Evolutionary conservation across 2,888 invertebrate species (phyloP).

Genomic region (Clivina fossor): DNA sequence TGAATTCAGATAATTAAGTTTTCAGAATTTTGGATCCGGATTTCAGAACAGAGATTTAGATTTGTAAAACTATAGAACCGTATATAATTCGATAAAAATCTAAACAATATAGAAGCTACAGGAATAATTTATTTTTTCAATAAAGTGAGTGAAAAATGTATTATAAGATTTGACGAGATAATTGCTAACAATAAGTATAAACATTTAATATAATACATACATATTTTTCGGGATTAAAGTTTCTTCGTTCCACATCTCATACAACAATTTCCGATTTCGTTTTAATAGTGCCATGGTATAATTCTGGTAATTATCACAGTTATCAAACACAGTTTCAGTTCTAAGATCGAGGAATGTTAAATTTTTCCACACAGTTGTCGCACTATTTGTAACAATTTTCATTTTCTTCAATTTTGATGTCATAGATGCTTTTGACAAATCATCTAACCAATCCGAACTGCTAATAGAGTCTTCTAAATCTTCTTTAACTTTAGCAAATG

Average conservation of each 20-base stretch:
- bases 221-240: slow-evolving; percentile 4
- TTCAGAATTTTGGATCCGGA: too few relatives aligned
- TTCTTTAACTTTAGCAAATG: slow-evolving; percentile 38
- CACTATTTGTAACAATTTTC: slow-evolving; percentile 5
- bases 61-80: too few relatives aligned
- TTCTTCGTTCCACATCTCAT: slow-evolving; percentile 18
- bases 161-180: too few relatives aligned
- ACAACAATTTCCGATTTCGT: slow-evolving; percentile 14
- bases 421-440: slow-evolving; percentile 26
- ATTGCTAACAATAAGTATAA: neutral
- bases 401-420: slow-evolving; percentile 36
- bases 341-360: slow-evolving; percentile 9
- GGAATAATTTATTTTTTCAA: too few relatives aligned
- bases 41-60: too few relatives aligned
- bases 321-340: slow-evolving; percentile 3
- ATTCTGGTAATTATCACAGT: neutral
- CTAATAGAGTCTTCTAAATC: slow-evolving; percentile 30
- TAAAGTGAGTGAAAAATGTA: too few relatives aligned
- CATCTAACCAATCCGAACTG: slow-evolving; percentile 38
- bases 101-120: too few relatives aligned
- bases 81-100: too few relatives aligned
- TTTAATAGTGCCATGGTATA: slow-evolving; percentile 1
- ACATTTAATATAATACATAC: slow-evolving; percentile 16
- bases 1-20: too few relatives aligned
- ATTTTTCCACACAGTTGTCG: slow-evolving; percentile 9